A percentile compares a stretch with the other conserved stretches of the same genome.
These are phyloP conservation scores for Merluccius polli DNA, from an alignment of 2,797 vertebrate species.

Conservation along the genomic window DNA sequence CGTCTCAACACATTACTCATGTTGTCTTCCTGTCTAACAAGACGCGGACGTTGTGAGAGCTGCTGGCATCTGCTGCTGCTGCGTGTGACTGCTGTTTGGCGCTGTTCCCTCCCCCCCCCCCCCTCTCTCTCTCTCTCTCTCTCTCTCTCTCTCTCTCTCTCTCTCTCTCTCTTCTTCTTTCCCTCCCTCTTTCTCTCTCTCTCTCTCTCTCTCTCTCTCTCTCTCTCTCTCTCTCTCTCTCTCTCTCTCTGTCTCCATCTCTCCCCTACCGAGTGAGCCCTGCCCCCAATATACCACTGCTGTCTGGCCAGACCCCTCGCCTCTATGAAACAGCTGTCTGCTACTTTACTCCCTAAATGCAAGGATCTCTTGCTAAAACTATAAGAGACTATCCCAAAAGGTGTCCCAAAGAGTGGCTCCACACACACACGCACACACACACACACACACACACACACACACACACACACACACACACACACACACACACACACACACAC, in stretches of 20 bases:
- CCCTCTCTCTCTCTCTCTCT: constrained; percentile 1
- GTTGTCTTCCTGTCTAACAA: neutral
- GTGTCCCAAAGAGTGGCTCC: neutral
- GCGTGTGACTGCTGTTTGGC: neutral
- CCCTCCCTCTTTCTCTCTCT: neutral
- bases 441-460: neutral
- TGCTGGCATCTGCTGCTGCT: neutral
- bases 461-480: no score
- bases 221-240: neutral
- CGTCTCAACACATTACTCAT: no score
- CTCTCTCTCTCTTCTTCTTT: constrained; percentile 3
- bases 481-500: no score
- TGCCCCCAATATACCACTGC: constrained; percentile 4
- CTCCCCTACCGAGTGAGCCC: neutral
- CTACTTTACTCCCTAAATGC: no score
- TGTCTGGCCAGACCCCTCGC: neutral
- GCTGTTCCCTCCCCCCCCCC: neutral
- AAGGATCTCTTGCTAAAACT: no score
- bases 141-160: neutral
- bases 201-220: neutral
- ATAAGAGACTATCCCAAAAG: no score
- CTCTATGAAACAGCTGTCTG: neutral
- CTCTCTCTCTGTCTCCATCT: neutral
- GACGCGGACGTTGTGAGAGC: constrained; percentile 35
- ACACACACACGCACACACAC: neutral